Evolutionary conservation across 2,888 invertebrate genomes (phyloP).

Genomic region (Apamea sordens): DNA sequence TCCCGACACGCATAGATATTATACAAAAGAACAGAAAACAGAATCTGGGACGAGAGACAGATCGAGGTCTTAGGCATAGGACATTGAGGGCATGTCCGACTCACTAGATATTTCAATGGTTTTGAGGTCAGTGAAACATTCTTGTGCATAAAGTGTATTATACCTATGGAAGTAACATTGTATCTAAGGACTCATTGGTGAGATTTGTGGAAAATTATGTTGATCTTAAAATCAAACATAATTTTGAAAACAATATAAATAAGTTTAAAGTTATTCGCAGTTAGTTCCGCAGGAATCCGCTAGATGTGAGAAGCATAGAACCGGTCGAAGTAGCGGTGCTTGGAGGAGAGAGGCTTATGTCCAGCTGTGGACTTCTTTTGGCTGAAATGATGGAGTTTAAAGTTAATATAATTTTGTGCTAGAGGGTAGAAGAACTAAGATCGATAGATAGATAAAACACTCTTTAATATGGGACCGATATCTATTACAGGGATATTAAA

Average conservation of each 20-base stretch:
- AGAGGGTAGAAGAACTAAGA: neutral
- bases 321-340: neutral
- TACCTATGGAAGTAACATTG: neutral
- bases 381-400: neutral
- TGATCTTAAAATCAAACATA: neutral
- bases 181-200: neutral
- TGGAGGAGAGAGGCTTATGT: neutral
- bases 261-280: neutral
- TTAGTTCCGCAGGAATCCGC: neutral
- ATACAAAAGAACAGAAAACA: constrained; percentile 8
- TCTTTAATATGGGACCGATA: neutral
- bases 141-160: neutral
- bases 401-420: neutral
- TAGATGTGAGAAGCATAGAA: neutral
- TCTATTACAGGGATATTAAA: neutral
- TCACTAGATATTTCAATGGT: constrained; percentile 9
- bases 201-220: neutral
- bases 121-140: constrained; percentile 10
- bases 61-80: constrained; percentile 7
- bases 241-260: neutral
- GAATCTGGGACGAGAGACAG: constrained; percentile 27
- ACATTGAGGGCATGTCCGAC: constrained; percentile 1
- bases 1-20: neutral
- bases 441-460: neutral
- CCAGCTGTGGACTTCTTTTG: neutral